phyloP scores from a whole-genome alignment of 2,113 vertebrate genomes.

The Poicephalus gulielmi region DNA sequence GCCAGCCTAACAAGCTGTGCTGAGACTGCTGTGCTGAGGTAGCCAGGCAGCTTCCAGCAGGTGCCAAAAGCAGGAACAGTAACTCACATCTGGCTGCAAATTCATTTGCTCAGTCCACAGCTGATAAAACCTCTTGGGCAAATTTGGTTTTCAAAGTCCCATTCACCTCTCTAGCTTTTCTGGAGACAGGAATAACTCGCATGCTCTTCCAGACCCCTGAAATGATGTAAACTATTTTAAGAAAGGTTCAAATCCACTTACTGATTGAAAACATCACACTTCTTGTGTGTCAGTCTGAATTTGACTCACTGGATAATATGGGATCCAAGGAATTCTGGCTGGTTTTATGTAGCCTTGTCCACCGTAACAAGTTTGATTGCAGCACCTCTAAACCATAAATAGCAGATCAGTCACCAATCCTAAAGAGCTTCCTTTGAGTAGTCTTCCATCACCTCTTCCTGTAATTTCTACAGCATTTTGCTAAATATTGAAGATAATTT shows the following conservation, averaged over 20 bases:
- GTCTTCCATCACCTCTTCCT: neutral
- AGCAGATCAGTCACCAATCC: neutral
- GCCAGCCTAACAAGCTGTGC: neutral
- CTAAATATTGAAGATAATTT: conserved; percentile 44
- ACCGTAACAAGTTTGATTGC: neutral
- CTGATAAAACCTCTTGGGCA: neutral
- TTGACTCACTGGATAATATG: neutral
- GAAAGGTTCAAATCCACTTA: neutral
- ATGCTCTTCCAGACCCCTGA: neutral
- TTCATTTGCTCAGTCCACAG: neutral
- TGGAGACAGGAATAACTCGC: neutral
- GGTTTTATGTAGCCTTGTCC: neutral
- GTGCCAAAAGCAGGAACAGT: neutral
- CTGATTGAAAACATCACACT: neutral
- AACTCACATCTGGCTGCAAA: neutral
- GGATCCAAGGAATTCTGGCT: neutral
- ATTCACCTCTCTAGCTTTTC: neutral
- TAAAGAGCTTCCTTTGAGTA: neutral
- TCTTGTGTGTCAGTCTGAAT: neutral
- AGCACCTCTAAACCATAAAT: neutral
- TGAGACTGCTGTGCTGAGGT: neutral
- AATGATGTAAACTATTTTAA: neutral
- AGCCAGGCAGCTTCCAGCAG: neutral
- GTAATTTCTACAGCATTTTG: neutral
- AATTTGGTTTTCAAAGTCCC: neutral